Conservation (phyloP, 2,888 invertebrate species). For the Kryphioiulus occultus region DNA sequence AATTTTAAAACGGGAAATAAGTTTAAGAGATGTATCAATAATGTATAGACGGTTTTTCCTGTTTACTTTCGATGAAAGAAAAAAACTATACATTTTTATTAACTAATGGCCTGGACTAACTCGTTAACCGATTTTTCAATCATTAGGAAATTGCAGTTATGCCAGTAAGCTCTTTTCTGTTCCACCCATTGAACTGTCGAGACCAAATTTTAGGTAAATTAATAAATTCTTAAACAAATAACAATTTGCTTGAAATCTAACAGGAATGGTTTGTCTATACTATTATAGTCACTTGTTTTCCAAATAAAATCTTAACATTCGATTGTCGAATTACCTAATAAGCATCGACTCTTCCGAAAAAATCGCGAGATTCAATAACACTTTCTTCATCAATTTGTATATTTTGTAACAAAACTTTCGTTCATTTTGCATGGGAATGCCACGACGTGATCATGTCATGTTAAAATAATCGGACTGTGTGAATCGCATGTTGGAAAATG, state of each 20-base stretch:
- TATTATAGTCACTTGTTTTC: neutral
- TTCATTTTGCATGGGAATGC: conserved; percentile 26
- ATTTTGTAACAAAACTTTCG: neutral
- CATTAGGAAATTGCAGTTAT: conserved; percentile 30
- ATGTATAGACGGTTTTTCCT: too few species aligned
- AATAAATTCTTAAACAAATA: neutral
- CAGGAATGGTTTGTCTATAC: neutral
- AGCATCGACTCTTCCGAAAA: neutral
- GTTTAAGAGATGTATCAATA: too few species aligned
- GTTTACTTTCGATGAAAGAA: too few species aligned
- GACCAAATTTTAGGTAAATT: conserved; percentile 22
- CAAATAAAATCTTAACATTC: neutral
- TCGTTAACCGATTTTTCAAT: conserved; percentile 10
- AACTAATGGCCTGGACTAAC: neutral
- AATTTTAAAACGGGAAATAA: too few species aligned
- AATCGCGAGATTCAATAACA: neutral
- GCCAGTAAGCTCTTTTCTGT: conserved; percentile 11
- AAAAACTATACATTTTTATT: neutral
- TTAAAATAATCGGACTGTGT: conserved; percentile 2
- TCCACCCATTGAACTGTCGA: conserved; percentile 9
- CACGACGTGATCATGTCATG: conserved; percentile 1
- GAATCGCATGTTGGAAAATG: conserved; percentile 9
- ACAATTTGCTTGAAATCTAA: neutral
- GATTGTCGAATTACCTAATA: neutral
- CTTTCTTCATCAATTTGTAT: neutral